Evolutionary conservation across 2,113 vertebrate genomes (phyloP).

Genomic region (Ciconia boyciana): DNA sequence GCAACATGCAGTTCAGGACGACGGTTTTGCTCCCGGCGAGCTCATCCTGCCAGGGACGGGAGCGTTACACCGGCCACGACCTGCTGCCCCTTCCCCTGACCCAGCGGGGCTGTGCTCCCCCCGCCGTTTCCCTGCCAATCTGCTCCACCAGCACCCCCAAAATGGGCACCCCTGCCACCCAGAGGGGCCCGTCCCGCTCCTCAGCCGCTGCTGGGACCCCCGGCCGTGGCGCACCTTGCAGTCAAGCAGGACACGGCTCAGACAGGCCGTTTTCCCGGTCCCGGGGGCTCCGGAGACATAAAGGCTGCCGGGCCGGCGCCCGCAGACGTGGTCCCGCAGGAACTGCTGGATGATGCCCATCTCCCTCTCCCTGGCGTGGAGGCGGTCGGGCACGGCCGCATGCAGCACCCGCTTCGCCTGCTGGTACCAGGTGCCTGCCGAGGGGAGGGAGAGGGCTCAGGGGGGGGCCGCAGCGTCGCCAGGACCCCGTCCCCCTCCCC

Average conservation of each 20-base stretch:
- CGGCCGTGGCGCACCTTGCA: constrained; percentile 70
- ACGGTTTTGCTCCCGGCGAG: constrained; percentile 71
- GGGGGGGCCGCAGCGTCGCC: fast-evolving
- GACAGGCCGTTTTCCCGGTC: constrained; percentile 91
- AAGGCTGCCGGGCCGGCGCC: constrained; percentile 80
- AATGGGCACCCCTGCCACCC: fast-evolving
- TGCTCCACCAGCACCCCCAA: background rate
- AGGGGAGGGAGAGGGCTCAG: background rate
- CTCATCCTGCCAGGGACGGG: constrained; percentile 59
- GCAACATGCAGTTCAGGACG: constrained; percentile 92
- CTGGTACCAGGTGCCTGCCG: constrained; percentile 81
- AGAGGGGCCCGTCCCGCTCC: background rate
- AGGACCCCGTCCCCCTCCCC: fast-evolving
- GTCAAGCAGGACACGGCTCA: constrained; percentile 85
- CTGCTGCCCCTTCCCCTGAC: background rate
- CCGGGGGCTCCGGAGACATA: constrained; percentile 93
- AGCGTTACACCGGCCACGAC: fast-evolving
- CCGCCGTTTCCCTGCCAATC: background rate
- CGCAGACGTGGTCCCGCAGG: constrained; percentile 76
- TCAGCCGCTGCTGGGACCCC: background rate
- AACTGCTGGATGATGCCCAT: constrained; percentile 76
- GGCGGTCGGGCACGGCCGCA: constrained; percentile 80
- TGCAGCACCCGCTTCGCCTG: constrained; percentile 86
- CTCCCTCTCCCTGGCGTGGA: constrained; percentile 84
- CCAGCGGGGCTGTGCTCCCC: background rate